phyloP scores from a whole-genome alignment of 2,797 vertebrate genomes.

The Prionace glauca region DNA sequence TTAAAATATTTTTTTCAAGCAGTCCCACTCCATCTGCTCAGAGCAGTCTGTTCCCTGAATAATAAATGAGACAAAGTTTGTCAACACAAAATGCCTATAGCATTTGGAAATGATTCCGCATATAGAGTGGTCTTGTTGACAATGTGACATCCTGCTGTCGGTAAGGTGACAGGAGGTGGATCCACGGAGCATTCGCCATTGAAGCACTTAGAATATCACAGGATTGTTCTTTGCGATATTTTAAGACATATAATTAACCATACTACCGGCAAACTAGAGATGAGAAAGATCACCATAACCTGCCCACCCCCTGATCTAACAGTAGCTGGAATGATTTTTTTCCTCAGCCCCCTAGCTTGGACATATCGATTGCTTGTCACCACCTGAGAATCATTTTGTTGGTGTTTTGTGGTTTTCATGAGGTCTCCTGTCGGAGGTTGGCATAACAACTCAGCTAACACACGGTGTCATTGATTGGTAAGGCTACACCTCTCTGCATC shows the following conservation, averaged over 20 bases:
- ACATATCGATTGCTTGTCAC: not conserved
- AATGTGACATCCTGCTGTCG: not conserved
- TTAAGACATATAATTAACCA: not conserved
- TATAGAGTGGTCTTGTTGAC: not conserved
- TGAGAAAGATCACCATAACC: not conserved
- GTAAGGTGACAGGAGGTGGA: not conserved
- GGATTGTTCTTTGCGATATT: not conserved
- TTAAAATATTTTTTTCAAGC: not conserved
- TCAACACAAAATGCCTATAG: not conserved
- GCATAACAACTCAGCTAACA: not conserved
- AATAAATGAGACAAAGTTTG: slow-evolving; percentile 3
- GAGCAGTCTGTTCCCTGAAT: not conserved
- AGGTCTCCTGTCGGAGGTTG: not conserved
- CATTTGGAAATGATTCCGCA: not conserved
- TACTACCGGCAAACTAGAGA: not conserved
- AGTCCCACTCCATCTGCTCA: not conserved
- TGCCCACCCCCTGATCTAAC: not conserved
- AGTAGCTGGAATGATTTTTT: not conserved
- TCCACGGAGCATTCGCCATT: not conserved
- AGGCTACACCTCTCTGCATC: not conserved
- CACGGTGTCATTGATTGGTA: not conserved
- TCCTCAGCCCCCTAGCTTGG: not conserved
- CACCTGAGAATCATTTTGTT: not conserved
- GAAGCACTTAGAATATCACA: not conserved
- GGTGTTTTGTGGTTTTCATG: not conserved